Evolutionary conservation across 2,888 invertebrate species (phyloP), one percentile per base, ranked within the genome.

Genomic region (Ethmia dodecea): DNA sequence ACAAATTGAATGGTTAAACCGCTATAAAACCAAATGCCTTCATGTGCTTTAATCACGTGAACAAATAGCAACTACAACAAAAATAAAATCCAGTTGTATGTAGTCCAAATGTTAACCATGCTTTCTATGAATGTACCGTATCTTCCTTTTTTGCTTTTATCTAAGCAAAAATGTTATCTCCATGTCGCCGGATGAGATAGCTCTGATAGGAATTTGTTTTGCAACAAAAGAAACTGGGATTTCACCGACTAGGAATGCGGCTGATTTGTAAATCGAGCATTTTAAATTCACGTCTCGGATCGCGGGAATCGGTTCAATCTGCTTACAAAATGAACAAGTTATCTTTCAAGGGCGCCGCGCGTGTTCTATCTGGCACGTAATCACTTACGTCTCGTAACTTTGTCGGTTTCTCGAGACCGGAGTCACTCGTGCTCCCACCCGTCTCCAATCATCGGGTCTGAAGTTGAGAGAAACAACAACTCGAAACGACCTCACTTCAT

Each of bases 401-500:
- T 26, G 28, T 25, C 16, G 60, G 51, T 60, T 53, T 35, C 37
- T 49, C 48, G 40, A 49, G 55, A 52, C 53, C 55, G 46, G 56
- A 56, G 52, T 53, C 59, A 52, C 50, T 45, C 47, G 49, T 54
- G 56, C 54, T 53, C 52, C 57, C 54, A 52, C 52, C 57, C 57
- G 48, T 46, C 59, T 67, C 61, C 63, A 72, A 77, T 69, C 72
- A 71, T 63, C 55, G 54, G 56, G 47, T 46, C 45, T 52, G 50
- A n/a, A 55, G 49, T 53, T 51, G 45, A 47, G 43, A 52, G 66
- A 62, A 77, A 72, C 72, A 77, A 77, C 73, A 75, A 73, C 67
- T 65, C 50, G 51, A 53, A 64, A 66, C 72, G 63, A 75, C 70
- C 70, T 71, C 70, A 71, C 69, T 78, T 72, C 76, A 75, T 71